Evolutionary conservation across 2,797 vertebrate genomes (phyloP).

Genomic region (Sebastes aleutianus): DNA sequence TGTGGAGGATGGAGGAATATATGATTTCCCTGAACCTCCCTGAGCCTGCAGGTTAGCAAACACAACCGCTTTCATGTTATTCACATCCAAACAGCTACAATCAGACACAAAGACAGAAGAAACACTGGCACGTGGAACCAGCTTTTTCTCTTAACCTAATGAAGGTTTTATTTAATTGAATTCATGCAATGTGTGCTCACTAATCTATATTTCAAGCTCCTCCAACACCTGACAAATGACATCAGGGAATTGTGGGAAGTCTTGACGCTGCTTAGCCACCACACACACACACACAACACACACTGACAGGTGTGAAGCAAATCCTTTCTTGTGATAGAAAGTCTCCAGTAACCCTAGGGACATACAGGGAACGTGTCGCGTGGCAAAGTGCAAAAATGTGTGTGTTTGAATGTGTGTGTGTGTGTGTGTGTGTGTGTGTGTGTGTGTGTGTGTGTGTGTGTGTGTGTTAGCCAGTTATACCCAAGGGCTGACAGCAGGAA

Average conservation of each 20-base stretch:
- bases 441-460: neutral
- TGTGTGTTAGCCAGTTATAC: neutral
- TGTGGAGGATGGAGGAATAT: neutral
- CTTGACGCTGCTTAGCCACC: slow-evolving; percentile 1
- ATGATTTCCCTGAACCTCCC: neutral
- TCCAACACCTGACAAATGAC: slow-evolving; percentile 54
- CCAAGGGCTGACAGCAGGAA: neutral
- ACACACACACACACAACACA: neutral
- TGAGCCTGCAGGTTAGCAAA: neutral
- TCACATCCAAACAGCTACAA: slow-evolving; percentile 1
- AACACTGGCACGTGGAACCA: too few relatives aligned
- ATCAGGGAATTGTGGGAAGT: slow-evolving; percentile 43
- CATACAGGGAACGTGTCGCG: neutral
- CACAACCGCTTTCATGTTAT: neutral
- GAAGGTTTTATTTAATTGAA: slow-evolving; percentile 32
- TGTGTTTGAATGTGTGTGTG: neutral
- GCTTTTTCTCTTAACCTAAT: neutral
- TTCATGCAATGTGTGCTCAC: neutral
- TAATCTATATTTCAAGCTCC: slow-evolving; percentile 43
- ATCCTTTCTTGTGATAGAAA: slow-evolving; percentile 7
- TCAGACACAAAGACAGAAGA: neutral
- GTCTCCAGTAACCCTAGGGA: slow-evolving; percentile 10
- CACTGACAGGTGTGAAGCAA: slow-evolving; percentile 29
- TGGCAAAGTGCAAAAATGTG: too few relatives aligned
- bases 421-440: neutral